Evolutionary conservation across 1,140 invertebrate species (phyloP).

Genomic region (Lepidurus couesii): DNA sequence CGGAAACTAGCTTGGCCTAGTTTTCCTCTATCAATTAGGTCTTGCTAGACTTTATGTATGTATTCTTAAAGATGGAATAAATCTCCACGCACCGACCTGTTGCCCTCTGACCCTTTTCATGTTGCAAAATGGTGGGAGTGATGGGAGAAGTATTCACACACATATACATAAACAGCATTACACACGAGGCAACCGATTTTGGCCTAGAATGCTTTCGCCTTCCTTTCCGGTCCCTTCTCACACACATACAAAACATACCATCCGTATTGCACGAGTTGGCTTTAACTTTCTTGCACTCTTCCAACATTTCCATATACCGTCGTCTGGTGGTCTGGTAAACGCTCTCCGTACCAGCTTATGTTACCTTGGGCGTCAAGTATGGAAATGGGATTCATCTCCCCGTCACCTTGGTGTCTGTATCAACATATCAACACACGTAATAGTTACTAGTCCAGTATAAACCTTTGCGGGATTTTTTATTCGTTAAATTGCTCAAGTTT

Average conservation of each 20-base stretch:
- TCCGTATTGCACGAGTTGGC: neutral
- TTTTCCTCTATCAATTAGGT: too few relatives aligned
- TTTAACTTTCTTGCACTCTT: neutral
- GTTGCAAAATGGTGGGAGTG: conserved; percentile 10
- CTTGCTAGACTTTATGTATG: neutral
- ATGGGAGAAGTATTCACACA: neutral
- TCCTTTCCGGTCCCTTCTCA: neutral
- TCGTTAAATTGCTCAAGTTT: too few relatives aligned
- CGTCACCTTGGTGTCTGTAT: neutral
- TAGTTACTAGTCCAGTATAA: neutral
- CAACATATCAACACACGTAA: neutral
- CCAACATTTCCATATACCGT: neutral
- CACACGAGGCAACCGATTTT: too few relatives aligned
- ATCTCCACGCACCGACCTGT: conserved; percentile 11
- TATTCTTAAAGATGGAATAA: neutral
- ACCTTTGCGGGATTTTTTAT: neutral
- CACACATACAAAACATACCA: neutral
- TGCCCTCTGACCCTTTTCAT: neutral
- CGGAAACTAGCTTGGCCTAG: too few relatives aligned
- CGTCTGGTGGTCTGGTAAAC: too few relatives aligned
- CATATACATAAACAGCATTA: neutral
- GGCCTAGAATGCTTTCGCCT: too few relatives aligned
- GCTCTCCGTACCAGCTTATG: too few relatives aligned
- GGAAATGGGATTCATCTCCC: neutral
- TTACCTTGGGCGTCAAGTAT: neutral